These are phyloP conservation scores for Mustelus asterias DNA, from an alignment of 2,113 vertebrate genomes.

Conservation along the genomic window DNA sequence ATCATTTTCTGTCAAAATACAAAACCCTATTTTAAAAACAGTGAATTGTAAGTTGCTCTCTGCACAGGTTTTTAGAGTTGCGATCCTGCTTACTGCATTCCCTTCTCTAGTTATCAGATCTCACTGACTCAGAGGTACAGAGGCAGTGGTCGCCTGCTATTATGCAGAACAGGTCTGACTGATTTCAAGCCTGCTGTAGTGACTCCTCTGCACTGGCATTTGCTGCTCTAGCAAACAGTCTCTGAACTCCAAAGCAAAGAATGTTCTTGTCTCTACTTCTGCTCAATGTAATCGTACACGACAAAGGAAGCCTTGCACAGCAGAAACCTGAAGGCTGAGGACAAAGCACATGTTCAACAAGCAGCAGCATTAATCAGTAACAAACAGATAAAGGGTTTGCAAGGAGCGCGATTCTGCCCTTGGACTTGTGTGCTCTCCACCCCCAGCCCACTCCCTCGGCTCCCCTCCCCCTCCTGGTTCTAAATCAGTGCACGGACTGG, in stretches of 20 bases:
- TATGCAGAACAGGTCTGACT: constrained; percentile 20
- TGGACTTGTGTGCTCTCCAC: constrained; percentile 55
- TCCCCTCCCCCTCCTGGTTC: constrained; percentile 42
- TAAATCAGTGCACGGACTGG: constrained; percentile 49
- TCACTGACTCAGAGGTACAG: neutral
- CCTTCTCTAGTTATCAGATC: neutral
- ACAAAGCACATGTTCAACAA: constrained; percentile 52
- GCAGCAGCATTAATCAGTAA: constrained; percentile 59
- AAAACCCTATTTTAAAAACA: neutral
- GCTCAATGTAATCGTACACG: neutral
- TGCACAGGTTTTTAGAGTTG: neutral
- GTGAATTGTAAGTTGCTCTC: neutral
- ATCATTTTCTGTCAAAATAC: neutral
- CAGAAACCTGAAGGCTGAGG: neutral
- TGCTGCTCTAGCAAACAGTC: neutral
- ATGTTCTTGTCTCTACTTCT: neutral
- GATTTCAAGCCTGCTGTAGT: neutral
- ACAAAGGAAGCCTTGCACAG: neutral
- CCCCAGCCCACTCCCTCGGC: neutral
- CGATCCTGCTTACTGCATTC: neutral
- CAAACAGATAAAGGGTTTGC: constrained; percentile 52
- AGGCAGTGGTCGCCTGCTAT: neutral
- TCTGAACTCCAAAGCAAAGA: neutral
- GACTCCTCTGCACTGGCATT: neutral
- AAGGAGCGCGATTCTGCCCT: constrained; percentile 57